A percentile compares a stretch with the other conserved stretches of the same genome.
These are phyloP conservation scores for Cryptocephalus moraei DNA, from an alignment of 2,888 invertebrate species.

Conservation along the genomic window DNA sequence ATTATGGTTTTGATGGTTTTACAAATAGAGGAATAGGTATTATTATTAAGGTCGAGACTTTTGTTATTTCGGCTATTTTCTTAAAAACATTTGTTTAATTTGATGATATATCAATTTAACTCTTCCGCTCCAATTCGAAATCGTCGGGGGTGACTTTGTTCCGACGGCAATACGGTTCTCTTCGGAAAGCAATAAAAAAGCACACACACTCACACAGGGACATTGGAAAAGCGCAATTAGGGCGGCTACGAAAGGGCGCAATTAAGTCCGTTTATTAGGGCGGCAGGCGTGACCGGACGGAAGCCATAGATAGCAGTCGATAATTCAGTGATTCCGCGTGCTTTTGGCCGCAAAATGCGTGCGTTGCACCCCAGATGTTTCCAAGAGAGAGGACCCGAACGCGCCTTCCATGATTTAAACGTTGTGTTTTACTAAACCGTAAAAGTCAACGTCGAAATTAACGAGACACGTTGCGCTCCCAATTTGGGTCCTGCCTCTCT, in stretches of 20 bases:
- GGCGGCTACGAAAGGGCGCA: constrained; percentile 6
- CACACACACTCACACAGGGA: not conserved
- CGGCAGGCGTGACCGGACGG: constrained; percentile 35
- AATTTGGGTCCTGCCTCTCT: constrained; percentile 6
- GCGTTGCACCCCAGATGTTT: constrained; percentile 1
- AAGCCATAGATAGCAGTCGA: constrained; percentile 35
- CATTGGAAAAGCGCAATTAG: not conserved
- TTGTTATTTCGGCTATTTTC: too few relatives aligned
- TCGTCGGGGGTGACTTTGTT: too few relatives aligned
- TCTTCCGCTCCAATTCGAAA: too few relatives aligned
- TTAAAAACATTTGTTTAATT: too few relatives aligned
- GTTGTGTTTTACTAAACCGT: constrained; percentile 20
- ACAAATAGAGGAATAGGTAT: too few relatives aligned
- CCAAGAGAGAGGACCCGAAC: not conserved
- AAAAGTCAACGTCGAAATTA: constrained; percentile 16
- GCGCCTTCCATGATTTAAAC: constrained; percentile 15
- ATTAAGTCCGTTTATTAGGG: constrained; percentile 28
- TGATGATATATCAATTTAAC: too few relatives aligned
- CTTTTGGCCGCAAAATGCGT: constrained; percentile 3
- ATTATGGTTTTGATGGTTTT: too few relatives aligned
- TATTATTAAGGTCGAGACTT: too few relatives aligned
- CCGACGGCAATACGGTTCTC: too few relatives aligned
- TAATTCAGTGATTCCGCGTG: constrained; percentile 31
- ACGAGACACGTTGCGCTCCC: constrained; percentile 8
- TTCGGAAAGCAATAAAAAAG: too few relatives aligned